phyloP scores from a whole-genome alignment of 2,888 invertebrate species.

The Atherix ibis region DNA sequence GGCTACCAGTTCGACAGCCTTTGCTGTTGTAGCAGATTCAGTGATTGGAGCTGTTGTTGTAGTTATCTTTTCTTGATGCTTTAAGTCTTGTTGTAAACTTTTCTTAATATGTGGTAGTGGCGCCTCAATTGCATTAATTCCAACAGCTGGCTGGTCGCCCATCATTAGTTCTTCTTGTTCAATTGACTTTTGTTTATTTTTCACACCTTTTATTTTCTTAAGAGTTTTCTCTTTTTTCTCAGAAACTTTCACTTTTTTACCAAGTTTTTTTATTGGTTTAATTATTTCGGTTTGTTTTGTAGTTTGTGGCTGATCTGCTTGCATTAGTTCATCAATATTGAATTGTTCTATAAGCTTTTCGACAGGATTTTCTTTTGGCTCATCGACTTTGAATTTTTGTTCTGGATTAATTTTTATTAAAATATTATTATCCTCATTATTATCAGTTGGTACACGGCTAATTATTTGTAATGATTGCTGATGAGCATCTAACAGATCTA shows the following conservation, averaged over 20 bases:
- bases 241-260: constrained; percentile 20
- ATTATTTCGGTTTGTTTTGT: constrained; percentile 16
- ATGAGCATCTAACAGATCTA: constrained; percentile 27
- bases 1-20: too few species aligned
- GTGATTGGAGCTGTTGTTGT: constrained; percentile 10
- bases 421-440: constrained; percentile 31
- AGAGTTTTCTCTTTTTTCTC: constrained; percentile 19
- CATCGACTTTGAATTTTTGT: constrained; percentile 12
- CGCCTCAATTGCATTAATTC: constrained; percentile 24
- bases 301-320: constrained; percentile 21
- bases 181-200: constrained; percentile 9
- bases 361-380: constrained; percentile 20
- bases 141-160: constrained; percentile 24
- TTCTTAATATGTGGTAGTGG: constrained; percentile 29
- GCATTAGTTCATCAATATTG: constrained; percentile 28
- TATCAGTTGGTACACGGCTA: constrained; percentile 27
- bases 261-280: constrained; percentile 15
- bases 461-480: constrained; percentile 29
- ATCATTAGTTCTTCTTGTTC: constrained; percentile 26
- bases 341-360: constrained; percentile 24
- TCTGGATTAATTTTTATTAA: constrained; percentile 12
- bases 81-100: constrained; percentile 22
- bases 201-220: constrained; percentile 11
- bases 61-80: constrained; percentile 13
- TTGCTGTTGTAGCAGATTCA: constrained; percentile 9